Conservation (phyloP, 2,113 vertebrate species). For the Chlamydotis undulata region DNA sequence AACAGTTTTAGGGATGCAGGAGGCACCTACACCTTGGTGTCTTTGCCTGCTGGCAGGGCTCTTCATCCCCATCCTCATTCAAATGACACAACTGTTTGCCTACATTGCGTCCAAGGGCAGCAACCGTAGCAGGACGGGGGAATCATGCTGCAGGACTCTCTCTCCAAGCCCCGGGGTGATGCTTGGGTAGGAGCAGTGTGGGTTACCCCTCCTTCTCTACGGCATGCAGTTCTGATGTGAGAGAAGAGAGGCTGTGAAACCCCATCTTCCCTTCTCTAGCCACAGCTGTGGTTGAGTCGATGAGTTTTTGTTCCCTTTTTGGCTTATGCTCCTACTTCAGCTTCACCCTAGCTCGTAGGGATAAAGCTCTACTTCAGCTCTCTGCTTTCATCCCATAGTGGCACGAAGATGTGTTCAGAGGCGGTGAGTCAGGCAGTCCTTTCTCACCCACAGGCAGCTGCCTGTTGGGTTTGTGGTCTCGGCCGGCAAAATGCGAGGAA, state of each 20-base stretch:
- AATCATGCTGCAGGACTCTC: not conserved
- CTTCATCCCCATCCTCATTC: not conserved
- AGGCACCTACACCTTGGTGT: not conserved
- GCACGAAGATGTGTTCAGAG: not conserved
- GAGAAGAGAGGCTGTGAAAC: conserved; percentile 45
- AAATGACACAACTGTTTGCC: not conserved
- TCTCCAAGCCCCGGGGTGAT: not conserved
- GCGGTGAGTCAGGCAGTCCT: conserved; percentile 38
- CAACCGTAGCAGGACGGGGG: fast-evolving
- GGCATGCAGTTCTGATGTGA: not conserved
- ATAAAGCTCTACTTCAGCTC: not conserved
- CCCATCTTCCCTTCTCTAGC: conserved; percentile 55
- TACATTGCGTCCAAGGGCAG: not conserved
- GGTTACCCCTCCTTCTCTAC: not conserved
- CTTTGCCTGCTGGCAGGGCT: not conserved
- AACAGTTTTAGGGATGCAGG: not conserved
- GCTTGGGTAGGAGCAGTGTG: not conserved
- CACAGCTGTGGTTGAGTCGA: conserved; percentile 57
- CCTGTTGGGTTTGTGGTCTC: conserved; percentile 60
- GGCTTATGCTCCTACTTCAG: not conserved
- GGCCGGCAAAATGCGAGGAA: not conserved
- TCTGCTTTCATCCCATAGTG: not conserved
- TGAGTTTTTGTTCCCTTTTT: conserved; percentile 61
- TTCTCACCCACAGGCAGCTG: conserved; percentile 48
- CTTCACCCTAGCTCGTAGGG: not conserved